A percentile compares a stretch with the other conserved stretches of the same genome.
Conservation (phyloP, 30 jellyfish, hydroid and myxozoan genomes). For the Mastigias papua region DNA sequence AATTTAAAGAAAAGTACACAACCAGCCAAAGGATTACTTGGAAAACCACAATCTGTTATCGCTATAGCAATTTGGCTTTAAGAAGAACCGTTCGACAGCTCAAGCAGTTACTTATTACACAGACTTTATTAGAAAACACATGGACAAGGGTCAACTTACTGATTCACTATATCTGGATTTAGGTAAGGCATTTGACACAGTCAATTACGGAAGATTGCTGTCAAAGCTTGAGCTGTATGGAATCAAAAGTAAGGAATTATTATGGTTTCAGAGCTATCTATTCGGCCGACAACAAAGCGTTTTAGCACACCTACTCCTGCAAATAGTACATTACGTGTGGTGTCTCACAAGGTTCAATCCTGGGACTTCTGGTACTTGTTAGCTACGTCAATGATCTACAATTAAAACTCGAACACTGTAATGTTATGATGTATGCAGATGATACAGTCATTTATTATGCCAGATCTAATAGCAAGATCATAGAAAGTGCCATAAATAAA, state of each 20-base stretch:
- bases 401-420: constrained; percentile 32
- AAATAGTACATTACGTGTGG: no score
- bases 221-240: constrained; percentile 43
- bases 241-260: constrained; percentile 35
- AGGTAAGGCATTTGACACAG: constrained; percentile 27
- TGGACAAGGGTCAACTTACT: constrained; percentile 36
- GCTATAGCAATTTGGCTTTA: constrained; percentile 36
- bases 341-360: constrained; percentile 58
- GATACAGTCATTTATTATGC: constrained; percentile 29
- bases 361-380: constrained; percentile 59
- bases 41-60: constrained; percentile 30
- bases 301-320: constrained; percentile 63
- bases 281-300: constrained; percentile 39
- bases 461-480: constrained; percentile 21
- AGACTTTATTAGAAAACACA: constrained; percentile 27
- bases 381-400: constrained; percentile 53
- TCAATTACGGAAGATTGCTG: constrained; percentile 3
- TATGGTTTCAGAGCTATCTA: constrained; percentile 33
- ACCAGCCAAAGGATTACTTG: constrained; percentile 33
- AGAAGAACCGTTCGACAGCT: constrained; percentile 29
- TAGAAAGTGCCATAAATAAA: constrained; percentile 32
- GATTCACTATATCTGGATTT: constrained; percentile 13
- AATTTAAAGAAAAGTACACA: constrained; percentile 7
- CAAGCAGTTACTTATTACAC: constrained; percentile 45
- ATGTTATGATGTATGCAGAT: constrained; percentile 50